phyloP scores from a whole-genome alignment of 2,797 vertebrate genomes.

The Brachymystax lenok region DNA sequence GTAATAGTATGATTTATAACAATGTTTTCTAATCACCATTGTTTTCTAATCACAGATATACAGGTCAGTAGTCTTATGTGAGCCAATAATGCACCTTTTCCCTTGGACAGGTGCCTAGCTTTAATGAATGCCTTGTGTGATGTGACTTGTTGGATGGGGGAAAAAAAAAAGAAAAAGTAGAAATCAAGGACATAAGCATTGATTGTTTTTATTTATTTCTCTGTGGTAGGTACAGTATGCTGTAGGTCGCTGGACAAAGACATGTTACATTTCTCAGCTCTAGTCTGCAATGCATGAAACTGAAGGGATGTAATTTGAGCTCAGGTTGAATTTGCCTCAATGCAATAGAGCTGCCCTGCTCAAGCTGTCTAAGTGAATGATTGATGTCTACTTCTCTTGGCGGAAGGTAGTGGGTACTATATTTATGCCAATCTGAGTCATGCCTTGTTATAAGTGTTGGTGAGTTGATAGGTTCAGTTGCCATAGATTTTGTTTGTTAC shows the following conservation, averaged over 20 bases:
- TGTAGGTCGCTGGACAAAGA: slow-evolving; percentile 11
- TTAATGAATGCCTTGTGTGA: slow-evolving; percentile 49
- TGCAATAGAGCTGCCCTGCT: slow-evolving; percentile 42
- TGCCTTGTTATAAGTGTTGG: background rate
- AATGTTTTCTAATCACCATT: background rate
- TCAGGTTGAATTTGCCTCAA: slow-evolving; percentile 51
- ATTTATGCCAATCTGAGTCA: slow-evolving; percentile 21
- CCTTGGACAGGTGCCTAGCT: slow-evolving; percentile 42
- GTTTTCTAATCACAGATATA: slow-evolving; percentile 24
- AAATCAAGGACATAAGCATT: slow-evolving; percentile 27
- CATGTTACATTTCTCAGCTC: slow-evolving; percentile 30
- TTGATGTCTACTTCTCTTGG: background rate
- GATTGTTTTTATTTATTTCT: slow-evolving; percentile 43
- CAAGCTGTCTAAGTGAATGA: slow-evolving; percentile 34
- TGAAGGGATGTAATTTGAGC: slow-evolving; percentile 37
- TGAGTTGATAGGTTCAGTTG: slow-evolving; percentile 4
- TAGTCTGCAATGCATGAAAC: slow-evolving; percentile 51
- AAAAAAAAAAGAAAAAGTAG: background rate
- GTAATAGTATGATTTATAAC: slow-evolving; percentile 31
- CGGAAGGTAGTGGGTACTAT: slow-evolving; percentile 2
- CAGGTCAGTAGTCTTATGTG: slow-evolving; percentile 34
- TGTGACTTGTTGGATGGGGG: background rate
- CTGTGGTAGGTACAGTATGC: slow-evolving; percentile 24
- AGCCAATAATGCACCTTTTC: slow-evolving; percentile 15
- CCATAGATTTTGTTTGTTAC: slow-evolving; percentile 23